A percentile compares a stretch with the other conserved stretches of the same genome.
Evolutionary conservation across 53 echinoderm and acorn worm species (phyloP).

Genomic region (Pentamera pediparva): DNA sequence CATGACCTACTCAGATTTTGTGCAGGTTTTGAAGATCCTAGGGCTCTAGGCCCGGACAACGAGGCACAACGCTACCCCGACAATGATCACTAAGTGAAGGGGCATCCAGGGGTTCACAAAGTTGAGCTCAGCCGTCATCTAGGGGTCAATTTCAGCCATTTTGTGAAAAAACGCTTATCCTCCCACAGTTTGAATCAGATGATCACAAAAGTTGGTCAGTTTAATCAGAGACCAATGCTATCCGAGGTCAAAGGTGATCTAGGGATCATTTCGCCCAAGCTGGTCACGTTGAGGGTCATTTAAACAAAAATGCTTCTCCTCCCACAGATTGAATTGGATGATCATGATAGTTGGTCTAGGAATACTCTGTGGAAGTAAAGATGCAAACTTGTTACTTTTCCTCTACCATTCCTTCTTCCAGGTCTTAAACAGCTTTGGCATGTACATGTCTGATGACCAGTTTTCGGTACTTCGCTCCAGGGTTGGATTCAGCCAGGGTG

Average conservation of each 20-base stretch:
- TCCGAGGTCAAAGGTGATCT: no score
- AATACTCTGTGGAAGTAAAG: neutral
- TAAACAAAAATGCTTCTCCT: no score
- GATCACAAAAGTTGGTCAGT: no score
- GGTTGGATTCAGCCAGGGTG: constrained; percentile 59
- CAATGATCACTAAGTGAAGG: constrained; percentile 65
- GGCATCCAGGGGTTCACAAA: no score
- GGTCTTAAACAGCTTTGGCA: constrained; percentile 93
- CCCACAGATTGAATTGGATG: no score
- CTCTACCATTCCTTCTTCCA: neutral
- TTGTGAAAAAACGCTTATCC: no score
- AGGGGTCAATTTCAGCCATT: no score
- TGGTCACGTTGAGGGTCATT: no score
- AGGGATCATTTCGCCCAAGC: no score
- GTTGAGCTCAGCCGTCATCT: no score
- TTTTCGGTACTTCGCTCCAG: constrained; percentile 60
- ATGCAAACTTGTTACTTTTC: neutral
- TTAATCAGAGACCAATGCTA: no score
- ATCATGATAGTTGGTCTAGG: neutral
- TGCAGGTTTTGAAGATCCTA: constrained; percentile 81
- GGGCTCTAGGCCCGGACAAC: constrained; percentile 70
- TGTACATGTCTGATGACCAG: constrained; percentile 95
- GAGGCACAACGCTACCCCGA: constrained; percentile 71
- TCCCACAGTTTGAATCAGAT: no score
- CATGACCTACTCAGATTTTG: constrained; percentile 84